Base-by-base conservation (phyloP, 2,888 invertebrate species). In the Hypolimnas misippus region DNA sequence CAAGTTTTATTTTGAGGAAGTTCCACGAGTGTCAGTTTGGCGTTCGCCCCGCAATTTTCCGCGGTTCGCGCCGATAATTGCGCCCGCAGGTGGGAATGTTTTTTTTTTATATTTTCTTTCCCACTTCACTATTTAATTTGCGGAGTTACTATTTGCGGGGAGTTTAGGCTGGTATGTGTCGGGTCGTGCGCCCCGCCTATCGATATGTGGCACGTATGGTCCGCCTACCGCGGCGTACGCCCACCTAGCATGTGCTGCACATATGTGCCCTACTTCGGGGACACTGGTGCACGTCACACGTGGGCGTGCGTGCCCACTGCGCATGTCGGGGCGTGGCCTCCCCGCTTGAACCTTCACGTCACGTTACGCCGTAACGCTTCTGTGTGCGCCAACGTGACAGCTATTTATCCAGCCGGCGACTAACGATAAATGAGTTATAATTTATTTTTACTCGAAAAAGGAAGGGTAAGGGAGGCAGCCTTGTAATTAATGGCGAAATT, bases 361-460 rank as follows among this genome's bases (percentile, higher is more conserved):
- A 78, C 76, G 78, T 76, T 75, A 76, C 76, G 73, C 63, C 73
- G 76, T 81, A 76, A 79, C 77, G 77, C 70, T 73, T 70, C 75
- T 72, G 77, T 77, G 77, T 79, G 82, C 77, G 81, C 79, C 77
- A 71, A 83, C 84, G 86, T 88, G 84, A 86, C 83, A 81, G 81
- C 83, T 83, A 86, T 88, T 87, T 87, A 87, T 87, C 82, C 80
- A 65, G 78, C 78, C 77, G 76, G 79, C 79, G 77, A 78, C 75
- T 78, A 75, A 87, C 87, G 84, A 91, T 90, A 91, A 91, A 92
- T 90, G 90, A 87, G 83, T 91, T 89, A 90, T 87, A 89, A 92
- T 91, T 91, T 90, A 90, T 91, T 92, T 91, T 91, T 90, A 88
- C 91, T 82, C 82, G 84, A 84, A 89, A 89, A 87, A 85, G 87